Base-by-base conservation (phyloP, 2,888 invertebrate species). In the Mayetiola destructor region DNA sequence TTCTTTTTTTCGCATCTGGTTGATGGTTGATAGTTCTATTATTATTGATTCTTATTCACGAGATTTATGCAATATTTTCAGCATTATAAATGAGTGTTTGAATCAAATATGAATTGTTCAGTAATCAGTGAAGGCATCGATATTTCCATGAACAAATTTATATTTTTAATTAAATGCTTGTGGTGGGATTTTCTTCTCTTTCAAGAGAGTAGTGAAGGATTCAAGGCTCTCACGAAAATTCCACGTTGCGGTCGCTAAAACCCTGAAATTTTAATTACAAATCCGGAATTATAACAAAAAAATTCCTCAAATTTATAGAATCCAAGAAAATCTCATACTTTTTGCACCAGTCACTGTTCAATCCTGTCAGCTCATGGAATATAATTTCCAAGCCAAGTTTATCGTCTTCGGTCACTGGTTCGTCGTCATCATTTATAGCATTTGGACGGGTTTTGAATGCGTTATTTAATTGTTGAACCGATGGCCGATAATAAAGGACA, bases 381-480 rank as follows among this genome's bases (percentile, higher is more conserved):
- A 61, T 61, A n/a, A 58, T 54, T 6, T 48, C 55, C 18, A 60
- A 58, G 29, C 58, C 48, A 56, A 59, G 58, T 35, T 61, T 61
- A 23, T 61, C 61, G 9, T 61, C 59, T 2, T 53, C 32, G 1
- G 60, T 55, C 1, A 29, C 18, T 32, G 57, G 57, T 8, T 27
- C 27, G 9, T 16, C 2, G 9, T 48, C 27, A 2, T 27, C 27
- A 27, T 14, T 3, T 4, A 48, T 5, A 27, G n/a, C n/a, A n/a
- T 18, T 53, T 54, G 39, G 39, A 12, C 10, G 32, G 1, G 27
- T 27, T 55, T 59, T 59, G 56, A 61, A 61, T 5, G 58, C 23
- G 16, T 18, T 59, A 29, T 52, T 48, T 1, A 30, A n/a, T 53
- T 62, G 61, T 12, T n/a, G 23, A 12, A 53, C 16, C 3, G 60